A percentile compares a stretch with the other conserved stretches of the same genome.
These are phyloP conservation scores for Hemiprocne comata DNA, from an alignment of 2,113 vertebrate genomes.

Conservation along the genomic window DNA sequence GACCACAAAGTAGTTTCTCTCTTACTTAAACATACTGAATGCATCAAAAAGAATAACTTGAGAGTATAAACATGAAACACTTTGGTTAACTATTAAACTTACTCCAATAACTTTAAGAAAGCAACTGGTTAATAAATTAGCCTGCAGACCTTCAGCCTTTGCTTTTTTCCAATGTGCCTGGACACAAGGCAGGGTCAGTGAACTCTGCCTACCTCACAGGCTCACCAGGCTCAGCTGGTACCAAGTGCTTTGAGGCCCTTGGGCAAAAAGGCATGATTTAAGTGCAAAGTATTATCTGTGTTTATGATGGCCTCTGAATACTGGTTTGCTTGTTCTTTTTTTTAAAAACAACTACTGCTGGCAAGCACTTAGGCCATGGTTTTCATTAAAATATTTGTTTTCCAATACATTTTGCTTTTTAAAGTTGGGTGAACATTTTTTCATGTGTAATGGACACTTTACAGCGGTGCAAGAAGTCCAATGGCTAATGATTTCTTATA, in stretches of 20 bases:
- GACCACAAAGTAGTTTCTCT: not conserved
- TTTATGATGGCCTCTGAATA: not conserved
- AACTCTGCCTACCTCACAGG: not conserved
- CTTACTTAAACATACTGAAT: not conserved
- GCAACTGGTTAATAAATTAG: constrained; percentile 9
- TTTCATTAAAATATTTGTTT: constrained; percentile 66
- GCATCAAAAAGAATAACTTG: not conserved
- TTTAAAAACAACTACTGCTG: not conserved
- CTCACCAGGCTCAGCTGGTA: not conserved
- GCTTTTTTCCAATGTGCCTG: not conserved
- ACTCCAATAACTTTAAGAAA: not conserved
- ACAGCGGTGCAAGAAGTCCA: constrained; percentile 24
- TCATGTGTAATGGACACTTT: not conserved
- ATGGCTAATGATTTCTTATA: not conserved
- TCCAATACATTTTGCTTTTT: constrained; percentile 65
- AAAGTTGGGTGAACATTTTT: not conserved
- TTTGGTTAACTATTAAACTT: not conserved
- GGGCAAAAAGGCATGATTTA: not conserved
- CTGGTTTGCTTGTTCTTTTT: not conserved
- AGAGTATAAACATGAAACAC: not conserved
- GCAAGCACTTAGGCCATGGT: not conserved
- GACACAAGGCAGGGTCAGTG: not conserved
- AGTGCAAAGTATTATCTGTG: not conserved
- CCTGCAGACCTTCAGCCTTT: not conserved
- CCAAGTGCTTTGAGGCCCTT: constrained; percentile 16